Percentiles rank a stretch among this genome's conserved stretches.
phyloP scores from a whole-genome alignment of 92 coral and sea anemone species.

The Siderastrea radians region DNA sequence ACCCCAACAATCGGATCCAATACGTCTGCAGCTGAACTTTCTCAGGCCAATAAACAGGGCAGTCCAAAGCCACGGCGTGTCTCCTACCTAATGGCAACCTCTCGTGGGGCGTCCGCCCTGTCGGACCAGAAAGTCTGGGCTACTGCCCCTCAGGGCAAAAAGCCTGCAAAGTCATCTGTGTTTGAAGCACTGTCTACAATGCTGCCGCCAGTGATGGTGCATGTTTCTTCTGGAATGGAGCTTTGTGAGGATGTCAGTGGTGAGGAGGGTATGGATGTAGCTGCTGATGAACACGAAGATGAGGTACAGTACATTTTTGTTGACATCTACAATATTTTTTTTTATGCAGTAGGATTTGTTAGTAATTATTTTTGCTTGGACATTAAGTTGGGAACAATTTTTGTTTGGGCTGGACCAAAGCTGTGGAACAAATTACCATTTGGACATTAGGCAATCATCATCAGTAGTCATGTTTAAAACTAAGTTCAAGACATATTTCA shows the following conservation, averaged over 20 bases:
- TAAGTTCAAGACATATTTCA: too few relatives aligned
- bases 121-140: constrained; percentile 48
- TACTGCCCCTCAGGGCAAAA: constrained; percentile 34
- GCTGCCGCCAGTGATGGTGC: constrained; percentile 80
- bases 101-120: constrained; percentile 14
- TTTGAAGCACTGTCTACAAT: constrained; percentile 64
- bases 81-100: constrained; percentile 95
- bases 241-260: constrained; percentile 62
- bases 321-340: too few relatives aligned
- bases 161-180: constrained; percentile 43
- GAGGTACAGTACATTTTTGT: constrained; percentile 31
- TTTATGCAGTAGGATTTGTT: too few relatives aligned
- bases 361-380: too few relatives aligned
- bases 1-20: constrained; percentile 30
- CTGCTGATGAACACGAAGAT: constrained; percentile 25
- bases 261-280: constrained; percentile 49
- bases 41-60: constrained; percentile 26
- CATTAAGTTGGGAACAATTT: too few relatives aligned
- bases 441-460: too few relatives aligned
- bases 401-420: too few relatives aligned
- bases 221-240: constrained; percentile 82
- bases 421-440: too few relatives aligned
- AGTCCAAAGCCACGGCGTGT: constrained; percentile 86
- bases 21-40: constrained; percentile 37
- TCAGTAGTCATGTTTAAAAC: too few relatives aligned